Percentiles rank a stretch among this genome's conserved stretches.
Conservation (phyloP, 2,888 invertebrate species). For the Clepsis dumicolana region DNA sequence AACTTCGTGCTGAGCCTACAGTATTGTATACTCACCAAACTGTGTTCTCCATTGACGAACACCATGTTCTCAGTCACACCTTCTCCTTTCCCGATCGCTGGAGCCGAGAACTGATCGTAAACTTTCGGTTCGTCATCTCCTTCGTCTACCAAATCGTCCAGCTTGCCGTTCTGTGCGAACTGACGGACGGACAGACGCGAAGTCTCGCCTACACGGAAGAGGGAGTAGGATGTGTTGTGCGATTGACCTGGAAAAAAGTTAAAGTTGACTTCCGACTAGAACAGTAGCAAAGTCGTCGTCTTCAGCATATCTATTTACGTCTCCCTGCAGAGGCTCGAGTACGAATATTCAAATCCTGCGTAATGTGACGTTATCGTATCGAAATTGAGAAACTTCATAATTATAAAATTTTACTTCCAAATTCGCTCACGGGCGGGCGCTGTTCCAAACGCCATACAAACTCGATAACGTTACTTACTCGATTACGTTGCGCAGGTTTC, state of each 20-base stretch:
- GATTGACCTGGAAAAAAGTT: constrained; percentile 90
- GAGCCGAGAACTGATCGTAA: constrained; percentile 93
- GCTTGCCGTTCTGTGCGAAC: constrained; percentile 94
- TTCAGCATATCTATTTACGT: too few species aligned
- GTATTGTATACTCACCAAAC: constrained; percentile 88
- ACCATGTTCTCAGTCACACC: constrained; percentile 93
- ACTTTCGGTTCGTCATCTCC: constrained; percentile 89
- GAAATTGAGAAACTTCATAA: too few species aligned
- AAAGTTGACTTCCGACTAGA: constrained; percentile 3
- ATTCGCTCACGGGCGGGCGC: too few species aligned
- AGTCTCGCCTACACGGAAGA: constrained; percentile 92
- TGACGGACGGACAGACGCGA: constrained; percentile 91
- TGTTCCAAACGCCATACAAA: too few species aligned
- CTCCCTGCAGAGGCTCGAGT: too few species aligned
- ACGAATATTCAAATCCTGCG: too few species aligned
- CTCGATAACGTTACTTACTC: too few species aligned
- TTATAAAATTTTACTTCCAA: too few species aligned
- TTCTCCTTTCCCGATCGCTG: constrained; percentile 89
- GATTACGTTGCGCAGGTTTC: too few species aligned
- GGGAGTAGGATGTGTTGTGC: constrained; percentile 91
- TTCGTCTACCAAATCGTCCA: constrained; percentile 90
- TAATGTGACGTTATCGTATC: too few species aligned
- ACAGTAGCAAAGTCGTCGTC: too few species aligned
- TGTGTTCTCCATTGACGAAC: constrained; percentile 95
- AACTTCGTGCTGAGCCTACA: too few species aligned